Evolutionary conservation across 1,140 invertebrate genomes (phyloP), one percentile per base, ranked within the genome.

Genomic region (Heliconius himera): DNA sequence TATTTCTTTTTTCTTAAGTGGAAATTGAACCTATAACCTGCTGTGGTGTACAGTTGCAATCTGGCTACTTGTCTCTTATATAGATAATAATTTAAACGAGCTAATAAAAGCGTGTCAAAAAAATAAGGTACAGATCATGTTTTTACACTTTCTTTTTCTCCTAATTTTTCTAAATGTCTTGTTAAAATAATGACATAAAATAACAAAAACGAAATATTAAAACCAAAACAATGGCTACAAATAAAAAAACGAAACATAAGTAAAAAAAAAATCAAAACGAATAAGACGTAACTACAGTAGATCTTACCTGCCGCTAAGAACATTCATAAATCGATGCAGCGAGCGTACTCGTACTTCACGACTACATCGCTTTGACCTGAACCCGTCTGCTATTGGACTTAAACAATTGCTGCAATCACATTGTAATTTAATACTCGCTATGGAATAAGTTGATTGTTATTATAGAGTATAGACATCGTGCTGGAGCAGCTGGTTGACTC

Each of bases 341-440:
- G 22, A 46, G 70, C 74, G 11, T 38, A 11, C 38, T 41, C 9
- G 60, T 66, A 16, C 20, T 38, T 33, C 60, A 36, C 60, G 74
- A 70, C 46, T 66, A 26, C 56, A 41, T 76, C 70, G 70, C 66
- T 76, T 70, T 70, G 66, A 76, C 74, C 74, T 41, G 38, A 76
- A 76, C 38, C 38, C 74, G 18, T 20, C 60, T 70, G 41, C 60
- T 70, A 76, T 76, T 70, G 38, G 56, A 70, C 46, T 78, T 72
- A 77, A 74, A 60, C 80, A 81, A 81, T 81, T 73, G 80, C n/a
- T 78, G 71, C 26, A 71, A 78, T 49, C 72, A 75, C 74, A 78
- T 72, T 29, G 60, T 66, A 66, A 66, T 66, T 66, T 66, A 66
- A 66, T 66, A 29, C 26, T 66, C 60, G 26, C 60, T 66, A 16